A percentile compares a stretch with the other conserved stretches of the same genome.
These are phyloP conservation scores for Pantherophis guttatus DNA, from an alignment of 2,113 vertebrate species.

Conservation along the genomic window DNA sequence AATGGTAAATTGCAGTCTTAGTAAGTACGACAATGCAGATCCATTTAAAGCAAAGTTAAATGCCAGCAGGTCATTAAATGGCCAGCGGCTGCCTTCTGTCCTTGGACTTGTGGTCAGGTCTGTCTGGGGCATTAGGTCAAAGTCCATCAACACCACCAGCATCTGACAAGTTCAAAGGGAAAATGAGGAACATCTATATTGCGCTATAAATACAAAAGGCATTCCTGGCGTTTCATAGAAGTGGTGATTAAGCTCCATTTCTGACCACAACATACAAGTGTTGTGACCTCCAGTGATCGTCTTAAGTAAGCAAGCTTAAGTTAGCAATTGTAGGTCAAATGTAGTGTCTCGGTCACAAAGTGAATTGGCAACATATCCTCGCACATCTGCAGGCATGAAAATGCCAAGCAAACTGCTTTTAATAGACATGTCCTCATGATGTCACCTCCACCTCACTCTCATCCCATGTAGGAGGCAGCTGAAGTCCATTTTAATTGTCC, in stretches of 20 bases:
- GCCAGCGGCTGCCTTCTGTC: neutral
- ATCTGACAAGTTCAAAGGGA: neutral
- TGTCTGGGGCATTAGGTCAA: neutral
- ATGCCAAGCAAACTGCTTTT: neutral
- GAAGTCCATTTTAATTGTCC: neutral
- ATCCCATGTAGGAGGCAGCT: neutral
- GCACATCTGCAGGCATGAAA: neutral
- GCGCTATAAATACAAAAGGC: neutral
- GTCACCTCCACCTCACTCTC: neutral
- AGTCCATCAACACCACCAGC: neutral
- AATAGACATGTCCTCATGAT: neutral
- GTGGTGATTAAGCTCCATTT: neutral
- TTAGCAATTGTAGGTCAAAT: neutral
- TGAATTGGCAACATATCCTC: neutral
- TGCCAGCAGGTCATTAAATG: neutral
- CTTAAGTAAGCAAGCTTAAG: neutral
- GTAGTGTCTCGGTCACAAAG: neutral
- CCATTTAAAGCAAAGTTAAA: neutral
- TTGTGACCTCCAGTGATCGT: neutral
- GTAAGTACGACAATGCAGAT: neutral
- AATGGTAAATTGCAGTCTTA: neutral
- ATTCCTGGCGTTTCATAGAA: neutral
- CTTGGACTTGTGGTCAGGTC: neutral
- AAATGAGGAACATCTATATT: neutral
- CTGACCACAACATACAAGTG: neutral